Percentiles rank a stretch among this genome's conserved stretches.
These are phyloP conservation scores for Anthoscopus minutus DNA, from an alignment of 2,113 vertebrate species.

Conservation along the genomic window DNA sequence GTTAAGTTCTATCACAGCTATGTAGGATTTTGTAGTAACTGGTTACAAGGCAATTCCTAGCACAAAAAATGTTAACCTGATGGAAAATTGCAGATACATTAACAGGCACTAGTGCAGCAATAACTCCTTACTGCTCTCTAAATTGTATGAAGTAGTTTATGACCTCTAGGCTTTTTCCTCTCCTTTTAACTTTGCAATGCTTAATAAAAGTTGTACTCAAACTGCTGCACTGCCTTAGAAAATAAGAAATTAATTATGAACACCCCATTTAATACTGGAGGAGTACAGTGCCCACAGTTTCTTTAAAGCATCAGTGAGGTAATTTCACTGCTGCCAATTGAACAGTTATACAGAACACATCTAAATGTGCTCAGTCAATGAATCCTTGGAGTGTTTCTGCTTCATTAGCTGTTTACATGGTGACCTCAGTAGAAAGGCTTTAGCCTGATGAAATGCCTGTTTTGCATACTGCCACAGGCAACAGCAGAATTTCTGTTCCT, in stretches of 20 bases:
- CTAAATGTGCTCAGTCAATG: slow-evolving; percentile 55
- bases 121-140: not conserved
- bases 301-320: slow-evolving; percentile 36
- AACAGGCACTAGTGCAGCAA: not conserved
- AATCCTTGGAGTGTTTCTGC: slow-evolving; percentile 55
- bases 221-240: slow-evolving; percentile 32
- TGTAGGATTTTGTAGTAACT: not conserved
- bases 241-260: slow-evolving; percentile 67
- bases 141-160: not conserved
- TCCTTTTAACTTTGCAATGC: slow-evolving; percentile 28
- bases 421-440: slow-evolving; percentile 60
- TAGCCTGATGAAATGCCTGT: slow-evolving; percentile 30
- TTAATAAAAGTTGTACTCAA: slow-evolving; percentile 51
- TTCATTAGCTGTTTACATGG: slow-evolving; percentile 69
- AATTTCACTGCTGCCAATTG: slow-evolving; percentile 33
- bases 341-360: slow-evolving; percentile 44
- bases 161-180: slow-evolving; percentile 8
- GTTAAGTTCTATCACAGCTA: not conserved
- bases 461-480: slow-evolving; percentile 7
- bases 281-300: not conserved
- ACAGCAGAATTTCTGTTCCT: not conserved
- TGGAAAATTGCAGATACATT: not conserved
- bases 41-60: slow-evolving; percentile 10
- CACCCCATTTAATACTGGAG: slow-evolving; percentile 43
- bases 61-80: not conserved